Conservation (phyloP, 2,113 vertebrate species). For the Nesoenas mayeri region DNA sequence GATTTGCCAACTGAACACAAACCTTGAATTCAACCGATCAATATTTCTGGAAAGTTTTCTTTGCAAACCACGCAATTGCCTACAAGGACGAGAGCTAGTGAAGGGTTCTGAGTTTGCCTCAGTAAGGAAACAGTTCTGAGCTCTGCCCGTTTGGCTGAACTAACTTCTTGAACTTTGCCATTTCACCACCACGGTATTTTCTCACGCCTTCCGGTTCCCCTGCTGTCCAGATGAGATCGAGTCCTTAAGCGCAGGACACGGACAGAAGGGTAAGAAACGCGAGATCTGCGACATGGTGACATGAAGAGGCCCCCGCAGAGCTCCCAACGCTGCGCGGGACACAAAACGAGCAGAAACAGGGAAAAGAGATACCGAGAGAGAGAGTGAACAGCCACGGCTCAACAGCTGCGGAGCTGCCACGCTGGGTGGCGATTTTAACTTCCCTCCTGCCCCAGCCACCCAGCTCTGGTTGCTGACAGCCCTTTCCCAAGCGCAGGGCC, state of each 20-base stretch:
- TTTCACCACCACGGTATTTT: not conserved
- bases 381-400: not conserved
- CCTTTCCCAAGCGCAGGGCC: rapidly evolving
- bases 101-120: not conserved
- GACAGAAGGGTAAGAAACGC: not conserved
- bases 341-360: not conserved
- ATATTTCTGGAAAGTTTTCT: rapidly evolving
- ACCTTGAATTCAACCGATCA: rapidly evolving
- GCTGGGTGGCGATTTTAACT: not conserved
- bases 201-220: not conserved
- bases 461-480: not conserved
- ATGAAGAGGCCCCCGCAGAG: not conserved
- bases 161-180: not conserved
- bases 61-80: not conserved
- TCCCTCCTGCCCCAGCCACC: not conserved
- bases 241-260: not conserved
- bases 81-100: not conserved
- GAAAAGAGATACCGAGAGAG: not conserved
- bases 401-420: not conserved
- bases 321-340: rapidly evolving
- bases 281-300: rapidly evolving
- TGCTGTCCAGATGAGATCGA: not conserved
- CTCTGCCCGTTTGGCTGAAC: not conserved
- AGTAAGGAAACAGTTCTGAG: not conserved
- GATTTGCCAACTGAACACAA: not conserved